A percentile compares a stretch with the other conserved stretches of the same genome.
These are phyloP conservation scores for Sorex fumeus DNA, from an alignment of 2,113 vertebrate species.

Conservation along the genomic window DNA sequence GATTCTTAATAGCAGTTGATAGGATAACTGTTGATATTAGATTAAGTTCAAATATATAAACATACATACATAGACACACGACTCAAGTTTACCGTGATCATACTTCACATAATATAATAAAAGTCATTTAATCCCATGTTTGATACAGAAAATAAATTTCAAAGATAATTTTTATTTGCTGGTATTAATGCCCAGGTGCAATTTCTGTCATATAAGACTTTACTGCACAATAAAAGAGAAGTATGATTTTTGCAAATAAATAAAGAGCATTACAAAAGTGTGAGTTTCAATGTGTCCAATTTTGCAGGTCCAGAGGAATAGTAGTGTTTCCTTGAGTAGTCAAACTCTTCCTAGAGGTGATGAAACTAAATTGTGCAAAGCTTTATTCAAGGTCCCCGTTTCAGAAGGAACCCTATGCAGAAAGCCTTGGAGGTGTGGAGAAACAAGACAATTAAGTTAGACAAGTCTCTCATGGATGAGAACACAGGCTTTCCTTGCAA, in stretches of 20 bases:
- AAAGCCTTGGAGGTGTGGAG: not conserved
- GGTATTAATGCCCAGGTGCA: not conserved
- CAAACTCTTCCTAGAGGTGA: conserved; percentile 7
- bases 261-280: conserved; percentile 30
- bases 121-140: not conserved
- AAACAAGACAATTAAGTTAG: conserved; percentile 72
- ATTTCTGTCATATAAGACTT: not conserved
- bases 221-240: not conserved
- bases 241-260: conserved; percentile 5
- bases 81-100: not conserved
- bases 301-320: not conserved
- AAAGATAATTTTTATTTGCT: not conserved
- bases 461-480: conserved; percentile 54
- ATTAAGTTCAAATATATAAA: not conserved
- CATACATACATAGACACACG: too few species aligned
- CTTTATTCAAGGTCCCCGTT: not conserved
- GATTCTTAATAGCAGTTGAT: too few species aligned
- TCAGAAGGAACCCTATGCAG: not conserved
- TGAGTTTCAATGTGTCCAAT: not conserved
- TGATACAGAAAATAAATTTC: not conserved
- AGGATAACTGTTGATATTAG: not conserved
- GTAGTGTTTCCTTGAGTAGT: not conserved
- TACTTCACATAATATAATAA: not conserved
- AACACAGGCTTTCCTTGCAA: conserved; percentile 71
- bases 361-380: conserved; percentile 15